Evolutionary conservation across 2,113 vertebrate species (phyloP), one percentile per base, ranked within the genome.

Genomic region (Promerops cafer): DNA sequence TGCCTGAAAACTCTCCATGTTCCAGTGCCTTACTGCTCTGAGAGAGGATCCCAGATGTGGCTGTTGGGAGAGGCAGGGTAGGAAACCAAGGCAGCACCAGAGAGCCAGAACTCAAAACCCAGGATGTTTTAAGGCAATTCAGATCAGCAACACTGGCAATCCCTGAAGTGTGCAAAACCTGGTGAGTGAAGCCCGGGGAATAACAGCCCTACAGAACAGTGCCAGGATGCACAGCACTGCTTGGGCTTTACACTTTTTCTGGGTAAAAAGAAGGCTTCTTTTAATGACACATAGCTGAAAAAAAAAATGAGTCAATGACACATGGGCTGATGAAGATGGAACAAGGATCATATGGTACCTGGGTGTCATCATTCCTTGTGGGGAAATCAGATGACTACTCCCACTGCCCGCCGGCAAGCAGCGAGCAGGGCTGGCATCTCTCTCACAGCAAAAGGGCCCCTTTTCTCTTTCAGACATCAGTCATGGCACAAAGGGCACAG

Each of bases 231-330:
- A 63, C 35, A 84, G 70, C 53, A 52, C 81, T 71, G 60, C 61
- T 71, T 2, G 3, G 72, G 40, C 61, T 84, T 75, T 50, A 40
- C 44, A 16, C 64, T 33, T 35, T 50, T 68, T 65, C 72, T 72
- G 42, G 2, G n/a, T n/a, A n/a, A n/a, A n/a, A n/a, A 72, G 39
- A 57, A 92, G 53, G 30, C 35, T 94, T 50, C 12, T 39, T 87
- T 50, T 57, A 16, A 18, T 63, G 45, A 89, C 64, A 66, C 56
- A 3, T 1, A 74, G 69, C 65, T 63, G 57, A 92, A 71, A 89
- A 88, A 72, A 83, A 83, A 79, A 81, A 50, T 77, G 93, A 97
- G 61, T 95, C 96, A 94, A 37, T 59, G 47, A 66, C 94, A 93
- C 50, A 79, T 20, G 78, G 85, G 60, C 59, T 70, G 95, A 89